Evolutionary conservation across 2,113 vertebrate genomes (phyloP).

Genomic region (Eudyptes chrysolophus): DNA sequence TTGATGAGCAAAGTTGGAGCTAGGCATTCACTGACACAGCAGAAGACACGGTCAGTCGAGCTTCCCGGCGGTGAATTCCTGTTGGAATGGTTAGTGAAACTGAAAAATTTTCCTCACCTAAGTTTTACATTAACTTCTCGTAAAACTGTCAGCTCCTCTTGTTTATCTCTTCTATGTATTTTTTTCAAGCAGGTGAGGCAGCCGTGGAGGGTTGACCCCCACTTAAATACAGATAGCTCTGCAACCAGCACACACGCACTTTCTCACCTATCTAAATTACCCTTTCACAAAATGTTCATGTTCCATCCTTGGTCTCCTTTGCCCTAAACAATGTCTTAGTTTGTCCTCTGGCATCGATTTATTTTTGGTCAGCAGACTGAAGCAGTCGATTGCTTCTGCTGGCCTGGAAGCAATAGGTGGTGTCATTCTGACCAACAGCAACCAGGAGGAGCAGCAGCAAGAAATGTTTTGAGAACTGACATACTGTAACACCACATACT

Average conservation of each 20-base stretch:
- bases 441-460: neutral
- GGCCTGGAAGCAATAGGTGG: neutral
- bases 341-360: neutral
- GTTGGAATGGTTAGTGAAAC: neutral
- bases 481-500: accelerated
- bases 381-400: neutral
- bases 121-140: neutral
- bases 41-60: neutral
- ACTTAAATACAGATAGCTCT: neutral
- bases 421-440: neutral
- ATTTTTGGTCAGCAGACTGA: neutral
- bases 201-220: neutral
- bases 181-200: neutral
- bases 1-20: neutral
- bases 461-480: neutral
- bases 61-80: neutral
- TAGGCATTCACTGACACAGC: neutral
- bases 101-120: neutral
- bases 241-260: neutral
- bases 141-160: neutral
- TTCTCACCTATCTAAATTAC: neutral
- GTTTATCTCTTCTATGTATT: neutral
- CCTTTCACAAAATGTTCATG: neutral
- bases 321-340: neutral
- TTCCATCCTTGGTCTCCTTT: neutral